phyloP scores from a whole-genome alignment of 2,797 vertebrate species.

The Sardinella longiceps region DNA sequence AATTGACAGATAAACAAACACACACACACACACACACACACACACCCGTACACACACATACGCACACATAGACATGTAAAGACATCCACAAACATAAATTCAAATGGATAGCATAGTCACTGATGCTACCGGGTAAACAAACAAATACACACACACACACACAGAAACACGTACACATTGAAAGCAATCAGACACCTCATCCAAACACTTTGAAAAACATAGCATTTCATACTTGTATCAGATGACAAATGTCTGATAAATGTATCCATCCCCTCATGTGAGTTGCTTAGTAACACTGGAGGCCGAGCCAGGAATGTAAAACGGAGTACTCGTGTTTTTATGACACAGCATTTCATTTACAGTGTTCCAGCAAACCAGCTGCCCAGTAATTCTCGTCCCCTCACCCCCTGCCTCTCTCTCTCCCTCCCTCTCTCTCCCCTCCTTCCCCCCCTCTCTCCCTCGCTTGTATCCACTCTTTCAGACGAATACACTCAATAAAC shows the following conservation, averaged over 20 bases:
- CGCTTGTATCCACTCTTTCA: neutral
- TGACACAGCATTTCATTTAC: conserved; percentile 58
- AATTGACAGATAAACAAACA: neutral
- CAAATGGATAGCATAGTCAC: too few species aligned
- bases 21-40: neutral
- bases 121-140: too few species aligned
- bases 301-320: conserved; percentile 51
- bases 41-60: neutral
- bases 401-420: neutral
- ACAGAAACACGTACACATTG: neutral
- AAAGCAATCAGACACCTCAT: neutral
- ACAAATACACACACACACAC: too few species aligned
- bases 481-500: neutral
- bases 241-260: neutral
- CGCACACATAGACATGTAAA: neutral
- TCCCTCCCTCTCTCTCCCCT: neutral
- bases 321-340: conserved; percentile 57
- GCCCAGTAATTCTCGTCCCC: conserved; percentile 8
- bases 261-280: conserved; percentile 26
- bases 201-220: neutral
- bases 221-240: neutral
- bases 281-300: conserved; percentile 60
- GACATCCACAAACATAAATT: too few species aligned
- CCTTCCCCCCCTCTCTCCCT: neutral
- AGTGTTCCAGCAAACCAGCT: conserved; percentile 43